Evolutionary conservation across 2,797 vertebrate genomes (phyloP), one percentile per base, ranked within the genome.

Genomic region (Phyllotis vaccarum): DNA sequence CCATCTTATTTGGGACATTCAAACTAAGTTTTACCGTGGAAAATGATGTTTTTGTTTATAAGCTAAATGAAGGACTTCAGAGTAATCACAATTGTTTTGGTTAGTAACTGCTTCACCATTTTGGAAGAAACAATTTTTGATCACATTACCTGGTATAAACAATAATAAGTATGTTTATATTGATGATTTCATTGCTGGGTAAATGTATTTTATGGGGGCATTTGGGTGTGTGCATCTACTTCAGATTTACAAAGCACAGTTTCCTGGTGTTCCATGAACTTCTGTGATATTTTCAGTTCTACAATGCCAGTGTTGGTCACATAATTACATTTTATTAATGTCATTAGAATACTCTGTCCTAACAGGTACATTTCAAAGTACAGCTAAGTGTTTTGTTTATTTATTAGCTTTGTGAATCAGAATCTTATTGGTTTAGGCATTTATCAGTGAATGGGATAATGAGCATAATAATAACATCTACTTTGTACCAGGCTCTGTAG

Each of bases 11-110:
- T 76, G 85, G 11, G 31, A 83, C 8, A 43, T 6, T 5, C 29
- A 95, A 37, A 66, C 22, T 93, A 60, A 94, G 83, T 91, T 95
- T 94, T 93, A 81, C 40, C 43, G 16, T 40, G 37, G 72, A 87
- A 2, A 34, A n/a, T 94, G 83, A 66, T 79, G 60, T 79, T 40
- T 83, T 2, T 91, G 37, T 64, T 88, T 90, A 34, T 66, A 87
- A 94, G 79, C 40, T 24, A 29, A 86, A 62, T 82, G 19, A 19
- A 89, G 58, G n/a, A 64, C 52, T 87, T 94, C 16, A 93, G 88
- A 86, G 40, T 72, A 76, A 43, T 75, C 43, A 31, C 31, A 66
- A n/a, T n/a, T n/a, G n/a, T 54, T 40, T 72, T 89, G 82, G 46
- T 87, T 37, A 75, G 14, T 90, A 88, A 78, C 52, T 95, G 43